These are phyloP conservation scores for Tipula helvola DNA, from an alignment of 2,888 invertebrate species.

Conservation along the genomic window DNA sequence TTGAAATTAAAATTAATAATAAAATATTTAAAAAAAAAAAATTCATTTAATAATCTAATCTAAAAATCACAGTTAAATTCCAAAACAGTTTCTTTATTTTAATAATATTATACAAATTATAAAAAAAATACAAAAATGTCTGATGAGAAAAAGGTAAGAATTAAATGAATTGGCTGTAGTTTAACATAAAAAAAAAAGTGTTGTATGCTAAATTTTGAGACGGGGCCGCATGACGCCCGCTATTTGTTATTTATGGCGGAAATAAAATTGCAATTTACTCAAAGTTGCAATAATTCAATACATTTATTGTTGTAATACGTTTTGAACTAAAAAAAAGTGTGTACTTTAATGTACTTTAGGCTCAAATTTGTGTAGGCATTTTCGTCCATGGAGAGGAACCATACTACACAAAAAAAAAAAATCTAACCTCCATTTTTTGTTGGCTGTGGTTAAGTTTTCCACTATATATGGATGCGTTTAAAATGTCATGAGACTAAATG, in stretches of 20 bases:
- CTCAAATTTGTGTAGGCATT: background rate
- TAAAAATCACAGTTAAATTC: background rate
- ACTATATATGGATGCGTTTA: background rate
- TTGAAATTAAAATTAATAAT: background rate
- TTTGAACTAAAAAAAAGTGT: background rate
- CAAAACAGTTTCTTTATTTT: background rate
- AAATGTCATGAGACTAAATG: background rate
- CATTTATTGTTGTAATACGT: background rate
- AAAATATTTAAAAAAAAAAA: background rate
- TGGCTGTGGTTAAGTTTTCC: background rate
- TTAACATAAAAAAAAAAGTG: background rate
- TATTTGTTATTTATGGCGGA: conserved; percentile 8
- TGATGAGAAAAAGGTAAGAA: conserved; percentile 26
- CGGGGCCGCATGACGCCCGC: conserved; percentile 9
- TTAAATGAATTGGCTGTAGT: background rate
- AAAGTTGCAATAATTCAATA: background rate
- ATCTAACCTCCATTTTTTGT: background rate
- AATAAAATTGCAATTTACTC: background rate
- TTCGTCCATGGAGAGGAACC: background rate
- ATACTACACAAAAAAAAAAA: background rate
- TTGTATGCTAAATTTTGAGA: background rate
- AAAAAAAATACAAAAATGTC: conserved; percentile 22
- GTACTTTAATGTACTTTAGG: background rate
- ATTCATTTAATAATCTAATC: background rate
- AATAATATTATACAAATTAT: conserved; percentile 13